Conservation (phyloP, 2,888 invertebrate genomes). For the Xestia xanthographa region DNA sequence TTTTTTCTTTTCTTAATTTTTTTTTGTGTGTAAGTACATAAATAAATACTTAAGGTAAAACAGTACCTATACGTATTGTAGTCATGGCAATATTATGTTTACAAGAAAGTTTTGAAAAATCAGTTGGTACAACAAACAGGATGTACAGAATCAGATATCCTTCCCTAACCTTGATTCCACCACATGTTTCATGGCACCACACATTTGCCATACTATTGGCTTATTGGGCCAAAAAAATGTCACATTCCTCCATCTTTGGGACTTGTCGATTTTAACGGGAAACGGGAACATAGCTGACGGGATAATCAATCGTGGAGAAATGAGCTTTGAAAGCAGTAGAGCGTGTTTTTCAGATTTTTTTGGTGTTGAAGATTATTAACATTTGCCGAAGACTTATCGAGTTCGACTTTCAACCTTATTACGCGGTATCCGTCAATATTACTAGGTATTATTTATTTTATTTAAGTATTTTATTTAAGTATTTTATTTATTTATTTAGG, state of each 20-base stretch:
- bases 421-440: no score
- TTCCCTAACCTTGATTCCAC: slow-evolving; percentile 40
- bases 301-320: slow-evolving; percentile 16
- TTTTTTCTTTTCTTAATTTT: no score
- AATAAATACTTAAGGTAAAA: background rate
- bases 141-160: slow-evolving; percentile 49
- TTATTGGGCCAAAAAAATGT: slow-evolving; percentile 23
- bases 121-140: slow-evolving; percentile 33
- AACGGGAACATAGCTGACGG: background rate
- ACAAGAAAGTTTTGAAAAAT: slow-evolving; percentile 36
- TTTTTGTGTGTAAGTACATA: no score
- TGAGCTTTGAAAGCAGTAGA: background rate
- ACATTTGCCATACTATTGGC: background rate
- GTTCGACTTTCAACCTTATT: no score
- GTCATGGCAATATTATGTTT: background rate
- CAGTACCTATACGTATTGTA: background rate
- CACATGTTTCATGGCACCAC: slow-evolving; percentile 33
- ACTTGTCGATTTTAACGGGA: slow-evolving; percentile 28
- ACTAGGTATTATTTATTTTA: no score
- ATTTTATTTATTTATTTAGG: no score
- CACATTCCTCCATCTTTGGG: background rate
- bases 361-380: no score
- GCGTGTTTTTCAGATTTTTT: slow-evolving; percentile 12
- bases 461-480: no score
- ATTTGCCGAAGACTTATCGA: no score